Percentiles rank a stretch among this genome's conserved stretches.
Evolutionary conservation across 2,888 invertebrate genomes (phyloP).

Genomic region (Phorcus lineatus): DNA sequence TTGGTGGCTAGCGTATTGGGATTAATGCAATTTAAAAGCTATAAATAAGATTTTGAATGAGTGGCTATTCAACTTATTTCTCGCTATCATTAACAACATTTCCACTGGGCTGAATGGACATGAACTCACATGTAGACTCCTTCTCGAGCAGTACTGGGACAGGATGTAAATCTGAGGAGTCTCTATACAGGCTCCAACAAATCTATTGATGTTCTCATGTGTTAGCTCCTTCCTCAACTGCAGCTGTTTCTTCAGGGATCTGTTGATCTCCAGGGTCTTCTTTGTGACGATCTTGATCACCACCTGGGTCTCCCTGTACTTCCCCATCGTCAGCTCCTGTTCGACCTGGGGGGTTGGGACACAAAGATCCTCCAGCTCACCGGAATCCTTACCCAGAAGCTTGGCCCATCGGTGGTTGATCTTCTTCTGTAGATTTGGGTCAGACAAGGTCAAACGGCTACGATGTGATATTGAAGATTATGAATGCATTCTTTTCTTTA

Average conservation of each 20-base stretch:
- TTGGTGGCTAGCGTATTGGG: too few relatives aligned
- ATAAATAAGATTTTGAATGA: too few relatives aligned
- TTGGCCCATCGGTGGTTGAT: slow-evolving; percentile 47
- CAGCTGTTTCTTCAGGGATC: slow-evolving; percentile 71
- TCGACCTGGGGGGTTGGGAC: slow-evolving; percentile 30
- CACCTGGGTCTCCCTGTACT: slow-evolving; percentile 78
- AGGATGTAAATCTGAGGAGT: slow-evolving; percentile 70
- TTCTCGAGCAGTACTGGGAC: slow-evolving; percentile 71
- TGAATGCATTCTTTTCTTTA: too few relatives aligned
- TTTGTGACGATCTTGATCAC: slow-evolving; percentile 85
- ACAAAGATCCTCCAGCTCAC: slow-evolving; percentile 34
- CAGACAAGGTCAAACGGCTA: too few relatives aligned
- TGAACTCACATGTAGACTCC: slow-evolving; percentile 68
- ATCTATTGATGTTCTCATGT: slow-evolving; percentile 74
- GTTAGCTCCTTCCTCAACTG: slow-evolving; percentile 71
- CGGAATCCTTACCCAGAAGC: slow-evolving; percentile 46
- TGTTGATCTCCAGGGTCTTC: slow-evolving; percentile 67
- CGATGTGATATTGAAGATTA: too few relatives aligned
- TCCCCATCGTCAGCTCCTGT: slow-evolving; percentile 55
- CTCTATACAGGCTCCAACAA: slow-evolving; percentile 74
- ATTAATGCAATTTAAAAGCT: too few relatives aligned
- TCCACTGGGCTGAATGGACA: background rate
- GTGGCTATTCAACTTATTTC: too few relatives aligned
- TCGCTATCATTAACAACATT: too few relatives aligned
- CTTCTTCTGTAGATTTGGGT: slow-evolving; percentile 33